Conservation (phyloP, 2,888 invertebrate genomes). For the Lasioglossum lativentre region DNA sequence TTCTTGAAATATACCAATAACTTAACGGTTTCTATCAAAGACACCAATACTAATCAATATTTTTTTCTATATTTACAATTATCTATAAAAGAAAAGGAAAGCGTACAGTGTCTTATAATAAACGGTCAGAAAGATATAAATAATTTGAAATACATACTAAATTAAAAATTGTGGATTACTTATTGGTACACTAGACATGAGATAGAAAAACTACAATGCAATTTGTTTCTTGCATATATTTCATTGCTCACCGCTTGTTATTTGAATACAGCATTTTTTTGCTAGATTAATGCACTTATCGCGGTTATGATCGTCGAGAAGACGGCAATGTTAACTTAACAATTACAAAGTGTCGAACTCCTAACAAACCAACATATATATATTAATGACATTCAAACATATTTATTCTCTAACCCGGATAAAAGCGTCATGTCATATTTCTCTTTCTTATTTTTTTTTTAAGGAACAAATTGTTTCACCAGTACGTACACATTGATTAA, state of each 20-base stretch:
- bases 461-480: constrained; percentile 39
- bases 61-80: constrained; percentile 6
- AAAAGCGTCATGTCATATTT: constrained; percentile 32
- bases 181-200: not conserved
- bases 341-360: constrained; percentile 12
- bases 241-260: constrained; percentile 17
- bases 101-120: not conserved
- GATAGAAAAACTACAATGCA: constrained; percentile 24
- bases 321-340: constrained; percentile 28
- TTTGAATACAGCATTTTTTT: constrained; percentile 35
- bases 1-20: not conserved
- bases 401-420: constrained; percentile 5
- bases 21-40: not conserved
- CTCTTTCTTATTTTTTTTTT: constrained; percentile 26
- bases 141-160: not conserved
- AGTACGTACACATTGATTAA: constrained; percentile 35
- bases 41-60: not conserved
- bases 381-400: constrained; percentile 18
- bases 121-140: not conserved
- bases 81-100: not conserved
- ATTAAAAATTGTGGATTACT: constrained; percentile 11
- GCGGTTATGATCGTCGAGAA: constrained; percentile 22
- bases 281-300: constrained; percentile 45
- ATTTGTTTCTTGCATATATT: constrained; percentile 45
- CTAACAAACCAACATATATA: constrained; percentile 7